These are phyloP conservation scores for Carabus problematicus DNA, from an alignment of 2,888 invertebrate genomes.

Conservation along the genomic window DNA sequence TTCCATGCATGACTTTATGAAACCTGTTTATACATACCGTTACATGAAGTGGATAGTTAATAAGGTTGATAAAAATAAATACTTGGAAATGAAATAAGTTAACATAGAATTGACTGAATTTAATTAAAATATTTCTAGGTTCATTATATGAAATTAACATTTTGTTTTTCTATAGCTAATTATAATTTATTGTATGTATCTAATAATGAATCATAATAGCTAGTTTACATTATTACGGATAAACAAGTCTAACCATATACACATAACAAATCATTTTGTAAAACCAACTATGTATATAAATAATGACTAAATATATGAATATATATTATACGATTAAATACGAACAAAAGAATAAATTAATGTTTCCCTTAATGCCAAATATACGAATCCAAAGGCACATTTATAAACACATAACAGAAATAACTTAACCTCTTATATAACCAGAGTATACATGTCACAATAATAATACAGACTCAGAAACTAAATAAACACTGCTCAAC, in stretches of 20 bases:
- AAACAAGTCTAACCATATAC: slow-evolving; percentile 28
- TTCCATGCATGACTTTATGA: too few relatives aligned
- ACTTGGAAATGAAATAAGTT: too few relatives aligned
- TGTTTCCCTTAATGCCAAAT: slow-evolving; percentile 33
- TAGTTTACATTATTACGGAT: slow-evolving; percentile 21
- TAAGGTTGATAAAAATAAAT: neutral
- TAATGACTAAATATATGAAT: slow-evolving; percentile 27
- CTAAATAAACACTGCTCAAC: slow-evolving; percentile 37
- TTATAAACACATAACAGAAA: slow-evolving; percentile 41
- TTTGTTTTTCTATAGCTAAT: slow-evolving; percentile 27
- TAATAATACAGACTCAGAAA: slow-evolving; percentile 31
- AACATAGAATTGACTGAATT: slow-evolving; percentile 33
- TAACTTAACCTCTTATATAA: slow-evolving; percentile 37
- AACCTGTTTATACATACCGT: too few relatives aligned
- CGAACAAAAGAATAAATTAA: slow-evolving; percentile 39
- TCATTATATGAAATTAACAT: slow-evolving; percentile 43
- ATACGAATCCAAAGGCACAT: slow-evolving; percentile 42
- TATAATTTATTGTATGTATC: slow-evolving; percentile 23
- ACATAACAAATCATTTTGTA: slow-evolving; percentile 32
- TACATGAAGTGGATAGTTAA: too few relatives aligned
- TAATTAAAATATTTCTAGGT: slow-evolving; percentile 42
- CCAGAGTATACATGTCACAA: slow-evolving; percentile 11
- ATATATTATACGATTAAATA: slow-evolving; percentile 19
- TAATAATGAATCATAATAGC: slow-evolving; percentile 18
- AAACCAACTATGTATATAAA: slow-evolving; percentile 34